Evolutionary conservation across 2,888 invertebrate genomes (phyloP), one percentile per base, ranked within the genome.

Genomic region (Tachina grossa): DNA sequence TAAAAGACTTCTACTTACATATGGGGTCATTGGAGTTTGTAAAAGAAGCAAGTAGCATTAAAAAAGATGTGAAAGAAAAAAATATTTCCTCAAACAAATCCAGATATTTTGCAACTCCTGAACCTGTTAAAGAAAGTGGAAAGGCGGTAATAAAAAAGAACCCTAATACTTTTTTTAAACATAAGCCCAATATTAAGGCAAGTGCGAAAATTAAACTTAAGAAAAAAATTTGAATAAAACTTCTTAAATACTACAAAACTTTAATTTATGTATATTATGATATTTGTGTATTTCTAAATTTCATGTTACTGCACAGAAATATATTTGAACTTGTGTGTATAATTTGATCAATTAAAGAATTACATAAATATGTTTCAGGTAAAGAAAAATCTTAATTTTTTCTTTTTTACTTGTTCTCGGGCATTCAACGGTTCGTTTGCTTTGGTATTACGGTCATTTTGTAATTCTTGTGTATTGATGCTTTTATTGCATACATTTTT

Each of bases 1-100:
- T 92, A 1, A 89, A 91, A 59, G 93, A 91, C 82, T 89, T 91
- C n/a, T 92, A 89, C 84, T 63, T 89, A 61, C 89, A 90, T 3
- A 87, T 92, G 55, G 88, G 87, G n/a, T 89, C 91, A 0, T 87
- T 88, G 0, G 89, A 90, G 5, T 88, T 61, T 65, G 65, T 87
- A 16, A 63, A 63, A 22, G 31, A 80, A 55, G 65, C 80, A 5
- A 66, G 43, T 66, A 22, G 16, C 84, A 85, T 49, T 76, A 81
- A 19, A 78, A 5, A 8, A 5, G 19, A 59, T 3, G 43, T 8
- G 13, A 43, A 9, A 8, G 22, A 43, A 3, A 43, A 43, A 55
- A 83, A 65, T 16, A 2, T 19, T 10, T 10, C 19, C 14, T 1
- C 43, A 10, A 84, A 68, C 13, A 87, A 78, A 53, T 14, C 19